A percentile compares a stretch with the other conserved stretches of the same genome.
These are phyloP conservation scores for Aplochiton taeniatus DNA, from an alignment of 2,797 vertebrate genomes.

Conservation along the genomic window DNA sequence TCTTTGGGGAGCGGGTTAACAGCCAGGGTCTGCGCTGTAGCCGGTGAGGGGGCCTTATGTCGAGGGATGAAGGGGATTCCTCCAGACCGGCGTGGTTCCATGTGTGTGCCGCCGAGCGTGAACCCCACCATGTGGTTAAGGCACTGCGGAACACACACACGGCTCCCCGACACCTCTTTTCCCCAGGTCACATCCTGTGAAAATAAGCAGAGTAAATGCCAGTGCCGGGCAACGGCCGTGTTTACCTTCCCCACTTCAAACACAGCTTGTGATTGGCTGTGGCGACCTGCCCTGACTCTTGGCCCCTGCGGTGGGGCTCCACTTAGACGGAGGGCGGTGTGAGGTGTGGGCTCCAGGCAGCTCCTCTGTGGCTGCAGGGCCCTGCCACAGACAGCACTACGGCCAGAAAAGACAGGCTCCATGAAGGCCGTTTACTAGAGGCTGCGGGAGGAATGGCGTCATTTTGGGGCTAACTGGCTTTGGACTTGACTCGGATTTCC, in stretches of 20 bases:
- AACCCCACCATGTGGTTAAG: conserved; percentile 71
- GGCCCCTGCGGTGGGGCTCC: conserved; percentile 76
- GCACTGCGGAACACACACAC: conserved; percentile 44
- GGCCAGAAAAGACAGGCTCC: no score
- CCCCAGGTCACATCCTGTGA: conserved; percentile 88
- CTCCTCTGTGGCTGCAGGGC: conserved; percentile 33
- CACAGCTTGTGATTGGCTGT: conserved; percentile 91
- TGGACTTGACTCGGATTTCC: no score
- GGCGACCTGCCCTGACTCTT: conserved; percentile 82
- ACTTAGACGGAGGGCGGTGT: conserved; percentile 65
- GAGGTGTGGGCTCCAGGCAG: conserved; percentile 23
- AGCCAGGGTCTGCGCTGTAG: conserved; percentile 64
- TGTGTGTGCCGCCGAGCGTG: conserved; percentile 72
- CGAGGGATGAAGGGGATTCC: conserved; percentile 71
- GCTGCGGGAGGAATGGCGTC: no score
- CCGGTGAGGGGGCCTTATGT: conserved; percentile 54
- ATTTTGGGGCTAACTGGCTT: no score
- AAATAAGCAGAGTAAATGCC: conserved; percentile 88
- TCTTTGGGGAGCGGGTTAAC: conserved; percentile 66
- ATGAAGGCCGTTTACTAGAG: no score
- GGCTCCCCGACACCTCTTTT: conserved; percentile 54
- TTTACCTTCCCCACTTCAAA: conserved; percentile 90
- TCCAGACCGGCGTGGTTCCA: conserved; percentile 68
- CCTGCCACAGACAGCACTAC: no score
- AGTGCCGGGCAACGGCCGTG: conserved; percentile 80